Evolutionary conservation across 2,797 vertebrate genomes (phyloP).

Genomic region (Pangasius sanitwongsei): DNA sequence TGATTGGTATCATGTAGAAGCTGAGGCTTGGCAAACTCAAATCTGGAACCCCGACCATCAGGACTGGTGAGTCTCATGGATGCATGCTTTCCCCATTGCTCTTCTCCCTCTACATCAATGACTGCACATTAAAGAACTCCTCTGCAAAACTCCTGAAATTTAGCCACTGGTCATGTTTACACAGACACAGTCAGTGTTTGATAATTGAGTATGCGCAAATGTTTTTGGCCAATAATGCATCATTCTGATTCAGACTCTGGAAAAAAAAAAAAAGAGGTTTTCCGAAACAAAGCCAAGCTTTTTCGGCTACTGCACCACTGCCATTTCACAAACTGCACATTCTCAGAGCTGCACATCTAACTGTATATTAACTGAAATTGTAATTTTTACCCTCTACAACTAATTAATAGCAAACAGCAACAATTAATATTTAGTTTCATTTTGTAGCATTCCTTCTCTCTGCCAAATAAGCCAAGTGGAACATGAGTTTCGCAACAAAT

Average conservation of each 20-base stretch:
- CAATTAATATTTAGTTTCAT: background rate
- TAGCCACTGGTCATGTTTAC: background rate
- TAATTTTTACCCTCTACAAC: background rate
- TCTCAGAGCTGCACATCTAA: background rate
- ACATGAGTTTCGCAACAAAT: background rate
- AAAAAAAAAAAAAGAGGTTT: background rate
- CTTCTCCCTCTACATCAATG: background rate
- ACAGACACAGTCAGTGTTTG: background rate
- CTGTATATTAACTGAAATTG: background rate
- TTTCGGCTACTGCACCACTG: background rate
- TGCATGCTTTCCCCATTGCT: background rate
- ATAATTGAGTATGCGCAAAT: background rate
- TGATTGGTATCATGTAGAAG: background rate
- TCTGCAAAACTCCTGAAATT: background rate
- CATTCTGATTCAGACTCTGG: background rate
- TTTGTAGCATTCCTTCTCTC: background rate
- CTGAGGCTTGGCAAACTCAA: background rate
- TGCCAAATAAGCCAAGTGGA: background rate
- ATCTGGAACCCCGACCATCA: background rate
- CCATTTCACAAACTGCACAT: background rate
- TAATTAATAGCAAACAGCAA: background rate
- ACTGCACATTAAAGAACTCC: background rate
- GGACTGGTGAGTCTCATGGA: background rate
- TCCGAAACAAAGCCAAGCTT: background rate
- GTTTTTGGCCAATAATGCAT: background rate